A percentile compares a stretch with the other conserved stretches of the same genome.
phyloP scores from a whole-genome alignment of 2,888 invertebrate genomes.

The Alloplasta piceator region DNA sequence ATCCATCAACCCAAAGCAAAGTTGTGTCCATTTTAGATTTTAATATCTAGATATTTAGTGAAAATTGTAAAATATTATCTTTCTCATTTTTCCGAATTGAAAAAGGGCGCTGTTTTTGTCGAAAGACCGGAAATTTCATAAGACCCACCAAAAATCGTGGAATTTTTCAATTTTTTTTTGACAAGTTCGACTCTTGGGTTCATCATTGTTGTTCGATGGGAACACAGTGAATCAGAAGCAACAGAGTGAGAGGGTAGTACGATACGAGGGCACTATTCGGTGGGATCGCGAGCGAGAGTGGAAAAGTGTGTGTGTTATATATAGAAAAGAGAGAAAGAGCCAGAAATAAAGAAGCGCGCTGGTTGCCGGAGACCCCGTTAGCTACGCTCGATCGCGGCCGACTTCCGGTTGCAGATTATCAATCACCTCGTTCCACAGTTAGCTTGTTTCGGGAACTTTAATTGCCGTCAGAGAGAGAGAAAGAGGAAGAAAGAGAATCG shows the following conservation, averaged over 20 bases:
- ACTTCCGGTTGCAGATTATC: constrained; percentile 81
- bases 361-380: constrained; percentile 65
- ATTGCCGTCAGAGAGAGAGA: constrained; percentile 66
- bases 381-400: constrained; percentile 76
- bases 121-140: too few relatives aligned
- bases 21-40: too few relatives aligned
- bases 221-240: constrained; percentile 47
- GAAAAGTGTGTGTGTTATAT: constrained; percentile 19
- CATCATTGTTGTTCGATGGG: constrained; percentile 37
- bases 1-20: too few relatives aligned
- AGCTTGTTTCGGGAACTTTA: constrained; percentile 73
- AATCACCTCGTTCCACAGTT: constrained; percentile 78
- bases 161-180: too few relatives aligned
- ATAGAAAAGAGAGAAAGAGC: constrained; percentile 20
- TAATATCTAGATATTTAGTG: too few relatives aligned
- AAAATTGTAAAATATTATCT: too few relatives aligned
- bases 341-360: constrained; percentile 29
- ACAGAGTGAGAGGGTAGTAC: constrained; percentile 16
- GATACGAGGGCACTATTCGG: constrained; percentile 51
- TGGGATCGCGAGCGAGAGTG: constrained; percentile 50
- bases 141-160: too few relatives aligned
- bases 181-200: background rate
- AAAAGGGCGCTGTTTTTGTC: too few relatives aligned
- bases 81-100: too few relatives aligned
- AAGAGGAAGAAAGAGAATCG: too few relatives aligned